These are phyloP conservation scores for Agriotes lineatus DNA, from an alignment of 2,888 invertebrate species.

Conservation along the genomic window DNA sequence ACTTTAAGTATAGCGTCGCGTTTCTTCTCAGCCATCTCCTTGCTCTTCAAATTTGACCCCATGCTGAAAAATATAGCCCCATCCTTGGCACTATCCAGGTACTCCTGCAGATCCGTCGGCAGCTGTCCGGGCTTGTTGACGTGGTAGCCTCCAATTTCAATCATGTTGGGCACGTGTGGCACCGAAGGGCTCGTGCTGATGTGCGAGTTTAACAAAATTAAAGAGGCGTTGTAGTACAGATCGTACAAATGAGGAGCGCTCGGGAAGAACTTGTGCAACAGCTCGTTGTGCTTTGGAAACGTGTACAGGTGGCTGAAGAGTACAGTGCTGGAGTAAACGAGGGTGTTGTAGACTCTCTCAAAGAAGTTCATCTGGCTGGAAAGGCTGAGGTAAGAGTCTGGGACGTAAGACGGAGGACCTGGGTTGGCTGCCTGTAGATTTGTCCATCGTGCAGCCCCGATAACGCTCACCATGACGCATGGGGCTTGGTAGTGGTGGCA, in stretches of 20 bases:
- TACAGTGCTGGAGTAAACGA: conserved; percentile 47
- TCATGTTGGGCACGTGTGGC: conserved; percentile 70
- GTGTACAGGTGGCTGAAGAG: conserved; percentile 43
- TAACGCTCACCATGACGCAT: conserved; percentile 62
- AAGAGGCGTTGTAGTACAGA: conserved; percentile 54
- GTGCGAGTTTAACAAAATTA: conserved; percentile 63
- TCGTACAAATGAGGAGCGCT: conserved; percentile 44
- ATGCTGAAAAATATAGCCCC: conserved; percentile 73
- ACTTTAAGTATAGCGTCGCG: conserved; percentile 69
- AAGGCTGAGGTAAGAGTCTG: conserved; percentile 65
- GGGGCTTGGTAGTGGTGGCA: conserved; percentile 61
- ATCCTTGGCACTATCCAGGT: conserved; percentile 68
- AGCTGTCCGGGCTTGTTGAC: conserved; percentile 52
- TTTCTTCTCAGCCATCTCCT: conserved; percentile 69
- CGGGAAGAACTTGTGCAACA: conserved; percentile 48
- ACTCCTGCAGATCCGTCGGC: conserved; percentile 67
- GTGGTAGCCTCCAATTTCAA: conserved; percentile 72
- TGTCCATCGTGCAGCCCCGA: conserved; percentile 66
- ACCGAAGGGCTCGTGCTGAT: conserved; percentile 67
- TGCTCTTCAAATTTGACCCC: conserved; percentile 71
- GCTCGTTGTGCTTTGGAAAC: conserved; percentile 37
- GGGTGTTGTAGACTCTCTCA: conserved; percentile 69
- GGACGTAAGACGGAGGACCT: conserved; percentile 67
- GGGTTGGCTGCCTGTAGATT: conserved; percentile 68
- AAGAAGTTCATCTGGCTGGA: conserved; percentile 68